phyloP scores from a whole-genome alignment of 2,888 invertebrate genomes.

The Nycteola revayana region DNA sequence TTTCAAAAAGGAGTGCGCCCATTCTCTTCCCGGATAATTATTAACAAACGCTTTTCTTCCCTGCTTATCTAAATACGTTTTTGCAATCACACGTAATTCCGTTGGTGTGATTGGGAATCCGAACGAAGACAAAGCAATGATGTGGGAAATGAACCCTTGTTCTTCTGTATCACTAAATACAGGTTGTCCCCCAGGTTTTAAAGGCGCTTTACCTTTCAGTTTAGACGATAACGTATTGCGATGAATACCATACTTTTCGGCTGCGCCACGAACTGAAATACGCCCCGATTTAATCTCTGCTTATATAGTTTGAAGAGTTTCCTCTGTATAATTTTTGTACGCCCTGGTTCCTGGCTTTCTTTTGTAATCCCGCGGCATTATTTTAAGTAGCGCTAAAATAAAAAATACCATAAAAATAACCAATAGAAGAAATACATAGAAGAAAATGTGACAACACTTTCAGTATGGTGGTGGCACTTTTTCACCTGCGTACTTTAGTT shows the following conservation, averaged over 20 bases:
- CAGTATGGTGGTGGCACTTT: conserved; percentile 1
- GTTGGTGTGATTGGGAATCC: conserved; percentile 6
- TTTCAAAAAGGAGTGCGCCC: conserved; percentile 9
- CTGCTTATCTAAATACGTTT: conserved; percentile 8
- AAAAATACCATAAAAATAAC: too few species aligned
- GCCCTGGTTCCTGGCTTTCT: conserved; percentile 1
- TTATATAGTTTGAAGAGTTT: conserved; percentile 5
- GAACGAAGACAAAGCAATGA: conserved; percentile 4
- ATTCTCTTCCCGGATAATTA: conserved; percentile 7
- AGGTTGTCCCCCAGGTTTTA: conserved; percentile 6
- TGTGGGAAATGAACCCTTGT: conserved; percentile 7
- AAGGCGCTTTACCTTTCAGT: conserved; percentile 7
- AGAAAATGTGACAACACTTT: conserved; percentile 2
- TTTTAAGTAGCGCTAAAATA: conserved; percentile 1
- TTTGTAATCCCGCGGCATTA: conserved; percentile 3
- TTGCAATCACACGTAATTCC: conserved; percentile 6
- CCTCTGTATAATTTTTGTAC: conserved; percentile 7
- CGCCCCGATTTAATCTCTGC: conserved; percentile 4
- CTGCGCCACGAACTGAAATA: conserved; percentile 5
- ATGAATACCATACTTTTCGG: conserved; percentile 7
- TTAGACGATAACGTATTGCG: conserved; percentile 7
- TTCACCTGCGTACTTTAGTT: conserved; percentile 4
- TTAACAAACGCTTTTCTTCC: conserved; percentile 5
- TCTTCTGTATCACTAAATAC: conserved; percentile 7
- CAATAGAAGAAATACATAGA: too few species aligned